Conservation (phyloP, 2,797 vertebrate genomes). For the Eleutherodactylus coqui region DNA sequence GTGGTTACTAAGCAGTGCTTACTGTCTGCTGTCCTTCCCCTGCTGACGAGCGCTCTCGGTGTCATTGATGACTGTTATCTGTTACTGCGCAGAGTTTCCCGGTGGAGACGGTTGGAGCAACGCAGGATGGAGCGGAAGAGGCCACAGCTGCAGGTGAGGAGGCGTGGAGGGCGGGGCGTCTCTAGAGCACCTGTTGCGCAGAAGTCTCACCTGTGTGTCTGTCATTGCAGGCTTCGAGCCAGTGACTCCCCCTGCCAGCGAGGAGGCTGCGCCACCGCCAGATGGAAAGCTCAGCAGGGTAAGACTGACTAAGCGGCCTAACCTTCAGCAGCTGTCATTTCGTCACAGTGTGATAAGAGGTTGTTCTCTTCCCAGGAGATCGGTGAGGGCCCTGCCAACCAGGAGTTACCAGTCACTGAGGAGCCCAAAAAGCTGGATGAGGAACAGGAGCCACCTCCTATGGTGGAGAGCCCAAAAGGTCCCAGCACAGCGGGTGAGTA, state of each 20-base stretch:
- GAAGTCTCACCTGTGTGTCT: background rate
- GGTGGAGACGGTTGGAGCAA: slow-evolving; percentile 68
- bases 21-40: no score
- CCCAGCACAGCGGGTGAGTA: slow-evolving; percentile 41
- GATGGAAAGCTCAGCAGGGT: slow-evolving; percentile 21
- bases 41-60: background rate
- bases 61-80: background rate
- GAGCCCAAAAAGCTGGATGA: background rate
- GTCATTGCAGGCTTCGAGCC: background rate
- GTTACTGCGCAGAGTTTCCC: slow-evolving; percentile 64
- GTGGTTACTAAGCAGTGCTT: no score
- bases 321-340: no score
- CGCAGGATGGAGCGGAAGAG: background rate
- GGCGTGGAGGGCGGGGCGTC: no score
- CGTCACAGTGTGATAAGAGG: background rate
- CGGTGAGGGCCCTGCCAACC: background rate
- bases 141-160: background rate
- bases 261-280: background rate
- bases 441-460: background rate
- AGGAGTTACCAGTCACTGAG: slow-evolving; percentile 5
- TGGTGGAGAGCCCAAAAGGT: background rate
- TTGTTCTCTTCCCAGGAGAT: background rate
- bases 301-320: background rate
- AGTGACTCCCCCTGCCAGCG: background rate
- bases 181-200: background rate